These are phyloP conservation scores for Linnaemya vulpina DNA, from an alignment of 2,888 invertebrate genomes.

Conservation along the genomic window DNA sequence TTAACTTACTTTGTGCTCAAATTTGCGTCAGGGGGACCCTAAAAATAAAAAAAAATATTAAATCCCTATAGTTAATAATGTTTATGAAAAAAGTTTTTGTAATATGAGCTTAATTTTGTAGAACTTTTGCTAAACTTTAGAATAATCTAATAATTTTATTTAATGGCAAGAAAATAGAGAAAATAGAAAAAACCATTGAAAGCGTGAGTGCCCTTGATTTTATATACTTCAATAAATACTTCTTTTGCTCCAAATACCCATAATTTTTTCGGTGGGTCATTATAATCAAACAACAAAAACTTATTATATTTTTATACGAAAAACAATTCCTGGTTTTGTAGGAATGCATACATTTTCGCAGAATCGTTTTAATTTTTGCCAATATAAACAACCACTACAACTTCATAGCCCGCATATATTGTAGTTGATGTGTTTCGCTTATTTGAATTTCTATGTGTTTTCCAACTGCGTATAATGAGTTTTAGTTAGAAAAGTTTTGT, in stretches of 20 bases:
- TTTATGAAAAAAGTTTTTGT: constrained; percentile 36
- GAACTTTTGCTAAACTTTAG: constrained; percentile 40
- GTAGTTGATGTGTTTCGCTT: constrained; percentile 11
- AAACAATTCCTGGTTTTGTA: constrained; percentile 29
- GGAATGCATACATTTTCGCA: constrained; percentile 39
- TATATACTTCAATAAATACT: constrained; percentile 23
- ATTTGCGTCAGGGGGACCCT: constrained; percentile 11
- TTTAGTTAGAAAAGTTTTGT: constrained; percentile 49
- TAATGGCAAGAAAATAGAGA: neutral
- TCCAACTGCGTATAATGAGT: constrained; percentile 44
- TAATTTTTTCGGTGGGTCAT: constrained; percentile 25
- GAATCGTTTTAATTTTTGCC: constrained; percentile 59
- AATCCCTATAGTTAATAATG: constrained; percentile 16
- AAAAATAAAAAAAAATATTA: neutral
- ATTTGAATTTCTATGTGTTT: neutral
- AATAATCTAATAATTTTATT: constrained; percentile 53
- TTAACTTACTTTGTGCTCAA: neutral
- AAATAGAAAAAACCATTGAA: neutral
- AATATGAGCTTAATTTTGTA: constrained; percentile 46
- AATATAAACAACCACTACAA: constrained; percentile 1
- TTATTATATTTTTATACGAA: constrained; percentile 33
- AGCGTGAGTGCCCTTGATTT: constrained; percentile 25
- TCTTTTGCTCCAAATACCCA: neutral
- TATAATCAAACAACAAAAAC: constrained; percentile 5
- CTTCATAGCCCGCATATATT: neutral